Conservation (phyloP, 2,113 vertebrate species). For the Otus sunia region DNA sequence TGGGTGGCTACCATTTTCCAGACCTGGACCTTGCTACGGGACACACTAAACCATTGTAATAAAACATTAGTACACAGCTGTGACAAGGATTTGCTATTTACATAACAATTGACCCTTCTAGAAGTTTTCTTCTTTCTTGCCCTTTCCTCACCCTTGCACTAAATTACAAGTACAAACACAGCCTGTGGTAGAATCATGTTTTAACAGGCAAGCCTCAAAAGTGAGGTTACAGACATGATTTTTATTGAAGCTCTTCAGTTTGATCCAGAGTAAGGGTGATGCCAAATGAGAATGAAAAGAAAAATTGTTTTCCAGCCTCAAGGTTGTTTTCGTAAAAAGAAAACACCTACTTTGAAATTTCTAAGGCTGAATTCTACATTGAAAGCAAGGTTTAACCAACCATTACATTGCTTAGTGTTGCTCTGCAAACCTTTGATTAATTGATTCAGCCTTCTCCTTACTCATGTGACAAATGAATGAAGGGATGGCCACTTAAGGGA, state of each 20-base stretch:
- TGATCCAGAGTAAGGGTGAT: not conserved
- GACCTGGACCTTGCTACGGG: not conserved
- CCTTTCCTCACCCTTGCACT: not conserved
- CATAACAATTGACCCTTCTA: not conserved
- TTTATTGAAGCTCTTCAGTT: not conserved
- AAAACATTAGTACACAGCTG: not conserved
- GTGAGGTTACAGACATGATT: not conserved
- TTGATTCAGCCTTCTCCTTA: conserved; percentile 5
- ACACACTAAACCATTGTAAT: not conserved
- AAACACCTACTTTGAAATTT: not conserved
- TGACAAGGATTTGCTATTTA: not conserved
- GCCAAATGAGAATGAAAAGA: not conserved
- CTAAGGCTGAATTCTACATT: not conserved
- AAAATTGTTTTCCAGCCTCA: not conserved
- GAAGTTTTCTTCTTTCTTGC: not conserved
- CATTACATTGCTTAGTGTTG: not conserved
- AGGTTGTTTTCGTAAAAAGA: not conserved
- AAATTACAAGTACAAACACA: not conserved
- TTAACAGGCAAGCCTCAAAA: not conserved
- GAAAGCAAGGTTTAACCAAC: conserved; percentile 4
- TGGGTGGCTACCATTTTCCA: not conserved
- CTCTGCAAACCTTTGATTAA: conserved; percentile 12
- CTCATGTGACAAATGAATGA: not conserved
- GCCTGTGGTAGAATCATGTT: not conserved
- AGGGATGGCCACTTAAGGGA: not conserved